These are phyloP conservation scores for Belonocnema kinseyi DNA, from an alignment of 1,140 invertebrate genomes.

Conservation along the genomic window DNA sequence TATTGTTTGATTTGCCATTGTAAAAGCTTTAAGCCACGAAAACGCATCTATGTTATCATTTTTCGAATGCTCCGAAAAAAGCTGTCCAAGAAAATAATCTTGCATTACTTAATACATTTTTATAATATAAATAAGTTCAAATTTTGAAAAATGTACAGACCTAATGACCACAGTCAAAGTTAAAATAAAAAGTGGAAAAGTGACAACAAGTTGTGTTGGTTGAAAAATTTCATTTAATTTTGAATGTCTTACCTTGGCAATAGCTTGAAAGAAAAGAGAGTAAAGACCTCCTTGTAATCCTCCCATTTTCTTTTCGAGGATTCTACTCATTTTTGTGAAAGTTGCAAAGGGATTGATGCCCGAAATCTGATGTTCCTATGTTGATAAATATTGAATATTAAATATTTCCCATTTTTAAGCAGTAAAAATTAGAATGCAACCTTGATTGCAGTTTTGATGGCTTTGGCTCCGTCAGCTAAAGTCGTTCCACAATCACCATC, in stretches of 20 bases:
- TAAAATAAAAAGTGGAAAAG: constrained; percentile 9
- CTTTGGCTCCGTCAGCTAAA: constrained; percentile 76
- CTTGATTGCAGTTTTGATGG: constrained; percentile 60
- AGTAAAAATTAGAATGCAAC: constrained; percentile 34
- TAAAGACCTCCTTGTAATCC: constrained; percentile 74
- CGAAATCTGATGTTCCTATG: constrained; percentile 49
- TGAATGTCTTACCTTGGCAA: constrained; percentile 60
- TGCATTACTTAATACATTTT: neutral
- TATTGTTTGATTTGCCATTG: constrained; percentile 68
- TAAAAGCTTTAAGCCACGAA: constrained; percentile 67
- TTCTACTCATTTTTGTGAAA: constrained; percentile 62
- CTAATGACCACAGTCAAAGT: too few species aligned
- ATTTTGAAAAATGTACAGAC: neutral
- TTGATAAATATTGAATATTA: too few species aligned
- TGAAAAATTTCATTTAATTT: too few species aligned
- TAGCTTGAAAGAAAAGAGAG: constrained; percentile 75
- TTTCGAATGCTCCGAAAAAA: constrained; percentile 45
- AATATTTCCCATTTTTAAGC: too few species aligned
- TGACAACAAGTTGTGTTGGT: neutral
- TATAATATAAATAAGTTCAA: constrained; percentile 33
- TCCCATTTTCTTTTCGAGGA: constrained; percentile 65
- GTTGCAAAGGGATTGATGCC: constrained; percentile 53
- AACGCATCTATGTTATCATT: constrained; percentile 43
- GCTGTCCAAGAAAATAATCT: constrained; percentile 33
- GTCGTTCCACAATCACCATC: constrained; percentile 83